phyloP scores from a whole-genome alignment of 2,888 invertebrate species.

The Lacanobia oleracea region DNA sequence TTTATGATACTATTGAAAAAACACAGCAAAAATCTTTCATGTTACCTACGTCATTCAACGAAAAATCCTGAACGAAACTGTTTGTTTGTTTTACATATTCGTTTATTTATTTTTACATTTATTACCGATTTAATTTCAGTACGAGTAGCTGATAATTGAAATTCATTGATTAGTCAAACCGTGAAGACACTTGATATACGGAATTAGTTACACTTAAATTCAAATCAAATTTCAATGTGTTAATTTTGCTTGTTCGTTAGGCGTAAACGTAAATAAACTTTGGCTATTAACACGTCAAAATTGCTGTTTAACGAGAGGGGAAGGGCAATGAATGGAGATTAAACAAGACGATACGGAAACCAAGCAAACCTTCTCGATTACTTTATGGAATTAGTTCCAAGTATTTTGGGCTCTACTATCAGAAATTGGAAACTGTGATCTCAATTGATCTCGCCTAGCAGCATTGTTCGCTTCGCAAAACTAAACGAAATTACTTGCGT shows the following conservation, averaged over 20 bases:
- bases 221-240: conserved; percentile 78
- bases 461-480: conserved; percentile 49
- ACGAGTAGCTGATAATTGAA: conserved; percentile 1
- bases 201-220: conserved; percentile 68
- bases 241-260: conserved; percentile 81
- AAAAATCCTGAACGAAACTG: neutral
- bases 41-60: too few relatives aligned
- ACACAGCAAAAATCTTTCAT: neutral
- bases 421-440: conserved; percentile 68
- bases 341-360: conserved; percentile 85
- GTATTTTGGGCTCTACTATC: conserved; percentile 70
- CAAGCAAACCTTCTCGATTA: conserved; percentile 82
- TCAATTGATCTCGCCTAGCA: conserved; percentile 54
- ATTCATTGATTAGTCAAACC: conserved; percentile 27
- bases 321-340: conserved; percentile 86
- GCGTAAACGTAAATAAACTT: conserved; percentile 82
- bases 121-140: neutral
- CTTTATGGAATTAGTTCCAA: conserved; percentile 86
- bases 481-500: conserved; percentile 29
- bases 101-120: neutral
- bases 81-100: neutral
- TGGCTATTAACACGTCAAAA: conserved; percentile 87
- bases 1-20: neutral
- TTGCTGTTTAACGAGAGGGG: conserved; percentile 86
- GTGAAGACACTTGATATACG: conserved; percentile 46